Evolutionary conservation across 1,140 invertebrate species (phyloP), one percentile per base, ranked within the genome.

Genomic region (Hormaphis cornu): DNA sequence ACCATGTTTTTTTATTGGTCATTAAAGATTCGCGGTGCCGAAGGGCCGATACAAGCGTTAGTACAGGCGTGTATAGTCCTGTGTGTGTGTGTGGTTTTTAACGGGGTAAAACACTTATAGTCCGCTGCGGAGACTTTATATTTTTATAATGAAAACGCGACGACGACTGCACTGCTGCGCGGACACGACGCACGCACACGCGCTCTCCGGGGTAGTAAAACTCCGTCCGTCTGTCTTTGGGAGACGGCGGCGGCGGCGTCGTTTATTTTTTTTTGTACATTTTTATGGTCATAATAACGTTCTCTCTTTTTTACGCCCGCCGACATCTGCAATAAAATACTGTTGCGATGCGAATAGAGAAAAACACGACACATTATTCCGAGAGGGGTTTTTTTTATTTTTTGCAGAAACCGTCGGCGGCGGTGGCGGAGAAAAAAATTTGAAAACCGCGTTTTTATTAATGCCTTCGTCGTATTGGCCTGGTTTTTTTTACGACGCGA

Each of bases 261-360:
- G 12, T 48, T 63, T 33, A 46, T 61, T 42, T 40, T 59, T 42
- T 59, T 58, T 22, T 61, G 18, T 12, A 1, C 20, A 3, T 61
- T 66, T 63, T 66, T 66, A 66, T 48, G 61, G 61, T 66, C 44
- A 66, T 66, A 66, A 66, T 66, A 66, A n/a, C n/a, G n/a, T 20
- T 66, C 44, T 48, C n/a, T 33, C 30, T 66, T 66, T 66, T 66
- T 66, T 66, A 66, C 42, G 44, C 61, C 61, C 18, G 61, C 61
- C 50, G 50, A 66, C 61, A 66, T 66, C 61, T 66, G 61, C 61
- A 66, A 66, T 66, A 66, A 66, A 66, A 50, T 66, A 66, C 50
- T 26, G 61, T 44, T n/a, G n/a, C 61, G 33, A 66, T 66, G 44
- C 50, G 44, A 63, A 63, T 7, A 5, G 42, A 44, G 14, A 50